Percentiles rank a stretch among this genome's conserved stretches.
These are phyloP conservation scores for Cottus gobio DNA, from an alignment of 2,113 vertebrate species.

Conservation along the genomic window DNA sequence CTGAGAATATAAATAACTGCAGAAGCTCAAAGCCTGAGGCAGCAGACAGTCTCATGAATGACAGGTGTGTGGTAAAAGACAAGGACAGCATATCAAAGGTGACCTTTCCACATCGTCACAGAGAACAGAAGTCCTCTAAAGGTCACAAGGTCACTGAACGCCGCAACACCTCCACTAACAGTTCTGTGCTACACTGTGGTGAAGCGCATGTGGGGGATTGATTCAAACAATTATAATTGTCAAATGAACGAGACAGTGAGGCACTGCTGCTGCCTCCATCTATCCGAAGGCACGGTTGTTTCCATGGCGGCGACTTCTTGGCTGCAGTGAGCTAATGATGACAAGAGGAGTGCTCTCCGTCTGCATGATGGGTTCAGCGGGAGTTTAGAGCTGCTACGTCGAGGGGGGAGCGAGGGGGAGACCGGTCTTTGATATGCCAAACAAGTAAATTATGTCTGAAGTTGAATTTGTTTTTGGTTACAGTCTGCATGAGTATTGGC, in stretches of 20 bases:
- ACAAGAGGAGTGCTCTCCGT: conserved; percentile 41
- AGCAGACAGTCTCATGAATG: conserved; percentile 11
- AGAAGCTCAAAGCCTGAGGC: not conserved
- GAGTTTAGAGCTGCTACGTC: conserved; percentile 70
- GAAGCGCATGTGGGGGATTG: conserved; percentile 34
- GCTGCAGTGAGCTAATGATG: conserved; percentile 70
- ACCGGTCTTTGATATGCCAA: conserved; percentile 25
- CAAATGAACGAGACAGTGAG: conserved; percentile 51
- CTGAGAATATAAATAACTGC: not conserved
- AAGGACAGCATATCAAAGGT: not conserved
- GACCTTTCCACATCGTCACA: conserved; percentile 26
- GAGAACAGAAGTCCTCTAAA: conserved; percentile 35
- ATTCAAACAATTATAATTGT: conserved; percentile 41
- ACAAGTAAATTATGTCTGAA: conserved; percentile 24
- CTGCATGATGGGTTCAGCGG: conserved; percentile 72
- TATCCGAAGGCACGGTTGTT: conserved; percentile 62
- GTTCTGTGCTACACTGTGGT: conserved; percentile 24
- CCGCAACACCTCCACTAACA: conserved; percentile 32
- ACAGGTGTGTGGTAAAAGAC: conserved; percentile 10
- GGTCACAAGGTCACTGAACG: conserved; percentile 23
- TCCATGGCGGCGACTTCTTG: conserved; percentile 72
- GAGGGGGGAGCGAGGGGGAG: conserved; percentile 4
- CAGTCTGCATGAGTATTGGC: conserved; percentile 16
- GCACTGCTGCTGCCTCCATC: conserved; percentile 49
- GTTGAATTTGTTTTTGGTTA: conserved; percentile 17